Evolutionary conservation across 2,797 vertebrate genomes (phyloP), one percentile per base, ranked within the genome.

Genomic region (Cygnus olor): DNA sequence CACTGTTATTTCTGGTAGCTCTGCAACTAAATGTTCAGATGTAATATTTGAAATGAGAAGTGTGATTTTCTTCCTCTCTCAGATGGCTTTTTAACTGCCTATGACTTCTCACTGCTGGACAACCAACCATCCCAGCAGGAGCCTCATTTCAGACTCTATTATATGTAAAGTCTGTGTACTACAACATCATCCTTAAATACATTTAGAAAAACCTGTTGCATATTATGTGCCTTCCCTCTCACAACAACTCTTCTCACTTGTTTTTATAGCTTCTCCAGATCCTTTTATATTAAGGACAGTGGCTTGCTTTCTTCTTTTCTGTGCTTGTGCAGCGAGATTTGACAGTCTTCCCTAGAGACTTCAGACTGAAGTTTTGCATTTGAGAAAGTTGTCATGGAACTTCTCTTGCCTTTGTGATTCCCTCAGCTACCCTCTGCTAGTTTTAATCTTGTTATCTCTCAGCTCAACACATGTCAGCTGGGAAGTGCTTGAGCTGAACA

Each of bases 301-400:
- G 17, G n/a, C 53, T 89, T 78, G 17, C 38, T 86, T 93, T 73
- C 66, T 64, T 89, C 32, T 19, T 77, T 69, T 85, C 32, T 2
- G 1, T 57, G 63, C 53, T 47, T 47, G 25, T 18, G 47, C 45
- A 63, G 47, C 17, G 45, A 81, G 68, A 64, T 57, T 88, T 91
- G 49, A 64, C n/a, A 73, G 74, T 36, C 56, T 90, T 85, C 89
- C 68, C 80, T 14, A 45, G 40, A 61, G 80, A 87, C 32, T 74
- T 80, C 28, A 77, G 63, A 61, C 66, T 64, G 6, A 66, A 94
- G 72, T 80, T 93, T 58, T 78, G 57, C 19, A 34, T 89, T 83
- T 92, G 64, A 38, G 17, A 85, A 92, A 92, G 40, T 71, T 85
- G 44, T 93, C 64, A 80, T 51, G 60, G 54, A 89, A 93, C 40